These are phyloP conservation scores for Exephanes ischioxanthus DNA, from an alignment of 2,888 invertebrate species.

Conservation along the genomic window DNA sequence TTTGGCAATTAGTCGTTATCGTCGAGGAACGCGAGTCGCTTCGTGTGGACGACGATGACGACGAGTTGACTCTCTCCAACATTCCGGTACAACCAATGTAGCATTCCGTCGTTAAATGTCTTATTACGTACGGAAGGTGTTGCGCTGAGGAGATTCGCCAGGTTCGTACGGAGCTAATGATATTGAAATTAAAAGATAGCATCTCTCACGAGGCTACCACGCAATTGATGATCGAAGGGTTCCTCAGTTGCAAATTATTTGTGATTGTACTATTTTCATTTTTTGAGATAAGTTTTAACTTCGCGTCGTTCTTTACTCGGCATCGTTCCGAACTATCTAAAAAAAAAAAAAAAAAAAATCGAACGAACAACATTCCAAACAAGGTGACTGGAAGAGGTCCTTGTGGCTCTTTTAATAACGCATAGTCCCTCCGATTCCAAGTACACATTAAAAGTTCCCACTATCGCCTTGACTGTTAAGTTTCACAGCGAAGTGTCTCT, in stretches of 20 bases:
- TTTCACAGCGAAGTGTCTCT: background rate
- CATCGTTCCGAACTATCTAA: no score
- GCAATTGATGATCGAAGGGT: background rate
- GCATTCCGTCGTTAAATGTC: slow-evolving; percentile 33
- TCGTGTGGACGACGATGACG: slow-evolving; percentile 4
- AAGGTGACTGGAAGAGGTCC: background rate
- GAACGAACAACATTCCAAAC: background rate
- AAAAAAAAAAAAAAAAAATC: no score
- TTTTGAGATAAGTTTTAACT: background rate
- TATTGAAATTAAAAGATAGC: slow-evolving; percentile 6
- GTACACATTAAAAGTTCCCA: slow-evolving; percentile 33
- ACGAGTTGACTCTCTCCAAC: background rate
- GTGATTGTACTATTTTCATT: background rate
- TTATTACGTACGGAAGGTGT: slow-evolving; percentile 17
- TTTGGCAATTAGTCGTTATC: slow-evolving; percentile 67
- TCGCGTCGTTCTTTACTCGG: background rate
- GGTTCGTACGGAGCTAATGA: background rate
- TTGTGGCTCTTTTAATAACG: background rate
- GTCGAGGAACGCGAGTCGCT: slow-evolving; percentile 35
- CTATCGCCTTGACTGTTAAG: background rate
- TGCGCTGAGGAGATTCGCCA: background rate
- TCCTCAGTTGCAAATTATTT: no score
- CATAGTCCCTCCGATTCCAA: background rate
- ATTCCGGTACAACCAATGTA: slow-evolving; percentile 17
- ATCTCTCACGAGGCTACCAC: background rate